Conservation (phyloP, 2,113 vertebrate genomes). For the Struthidea cinerea region DNA sequence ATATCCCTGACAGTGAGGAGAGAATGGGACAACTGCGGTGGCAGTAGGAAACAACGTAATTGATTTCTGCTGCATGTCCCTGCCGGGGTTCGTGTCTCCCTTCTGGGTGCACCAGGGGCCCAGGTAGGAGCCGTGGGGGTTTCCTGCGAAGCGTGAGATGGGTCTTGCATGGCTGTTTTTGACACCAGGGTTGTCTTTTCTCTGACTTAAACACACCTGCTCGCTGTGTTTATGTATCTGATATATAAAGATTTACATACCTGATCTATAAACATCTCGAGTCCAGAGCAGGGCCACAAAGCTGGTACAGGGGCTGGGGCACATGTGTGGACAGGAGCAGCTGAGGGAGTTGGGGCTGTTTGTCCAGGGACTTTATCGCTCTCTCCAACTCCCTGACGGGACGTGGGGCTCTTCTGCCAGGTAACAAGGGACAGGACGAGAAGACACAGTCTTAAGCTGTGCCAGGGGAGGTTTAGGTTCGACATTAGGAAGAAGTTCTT, state of each 20-base stretch:
- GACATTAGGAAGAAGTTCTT: neutral
- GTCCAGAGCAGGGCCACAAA: neutral
- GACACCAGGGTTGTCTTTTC: neutral
- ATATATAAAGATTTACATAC: neutral
- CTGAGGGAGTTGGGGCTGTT: neutral
- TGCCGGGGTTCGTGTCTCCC: accelerated
- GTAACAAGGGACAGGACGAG: neutral
- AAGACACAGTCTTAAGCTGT: neutral
- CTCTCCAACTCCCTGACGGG: too few species aligned
- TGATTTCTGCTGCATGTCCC: accelerated
- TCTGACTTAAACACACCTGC: neutral
- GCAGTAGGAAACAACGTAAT: neutral
- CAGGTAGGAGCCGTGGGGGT: accelerated
- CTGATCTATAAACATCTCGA: neutral
- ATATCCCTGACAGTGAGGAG: accelerated
- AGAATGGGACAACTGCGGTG: too few species aligned
- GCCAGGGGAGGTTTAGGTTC: neutral
- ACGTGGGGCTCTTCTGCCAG: neutral
- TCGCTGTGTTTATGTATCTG: neutral
- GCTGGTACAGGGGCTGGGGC: neutral
- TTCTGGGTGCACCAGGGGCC: accelerated
- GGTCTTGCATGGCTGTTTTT: too few species aligned
- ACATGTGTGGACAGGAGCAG: too few species aligned
- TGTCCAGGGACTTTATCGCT: neutral
- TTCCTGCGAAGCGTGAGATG: neutral